Evolutionary conservation across 2,888 invertebrate genomes (phyloP).

Genomic region (Oithona nana): DNA sequence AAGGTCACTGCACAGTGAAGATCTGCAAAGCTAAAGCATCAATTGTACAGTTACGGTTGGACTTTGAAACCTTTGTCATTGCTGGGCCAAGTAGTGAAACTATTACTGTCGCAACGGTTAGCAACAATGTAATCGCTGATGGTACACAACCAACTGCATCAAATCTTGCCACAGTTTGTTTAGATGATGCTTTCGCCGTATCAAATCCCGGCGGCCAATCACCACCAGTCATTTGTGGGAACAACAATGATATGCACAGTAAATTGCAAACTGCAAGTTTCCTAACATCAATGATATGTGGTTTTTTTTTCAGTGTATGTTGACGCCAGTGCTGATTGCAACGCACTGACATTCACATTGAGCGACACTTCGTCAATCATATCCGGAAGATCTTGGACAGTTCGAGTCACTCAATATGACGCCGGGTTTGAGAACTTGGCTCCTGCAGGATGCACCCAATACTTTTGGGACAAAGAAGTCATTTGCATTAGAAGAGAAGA

Average conservation of each 20-base stretch:
- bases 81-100: neutral
- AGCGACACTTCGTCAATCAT: neutral
- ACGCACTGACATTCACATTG: neutral
- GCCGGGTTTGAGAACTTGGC: constrained; percentile 3
- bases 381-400: neutral
- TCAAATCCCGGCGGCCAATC: neutral
- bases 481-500: neutral
- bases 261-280: neutral
- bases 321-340: neutral
- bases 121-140: neutral
- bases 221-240: neutral
- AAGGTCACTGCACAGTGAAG: neutral
- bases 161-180: neutral
- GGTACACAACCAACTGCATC: neutral
- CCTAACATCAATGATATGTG: too few species aligned
- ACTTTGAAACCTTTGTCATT: neutral
- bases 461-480: neutral
- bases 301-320: constrained; percentile 3
- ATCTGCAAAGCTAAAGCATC: neutral
- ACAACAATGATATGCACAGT: neutral
- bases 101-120: neutral
- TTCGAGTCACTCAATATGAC: neutral
- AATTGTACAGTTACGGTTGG: constrained; percentile 1
- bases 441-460: constrained; percentile 6
- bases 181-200: neutral